Evolutionary conservation across 1,140 invertebrate species (phyloP), one percentile per base, ranked within the genome.

Genomic region (Microplitis demolitor): DNA sequence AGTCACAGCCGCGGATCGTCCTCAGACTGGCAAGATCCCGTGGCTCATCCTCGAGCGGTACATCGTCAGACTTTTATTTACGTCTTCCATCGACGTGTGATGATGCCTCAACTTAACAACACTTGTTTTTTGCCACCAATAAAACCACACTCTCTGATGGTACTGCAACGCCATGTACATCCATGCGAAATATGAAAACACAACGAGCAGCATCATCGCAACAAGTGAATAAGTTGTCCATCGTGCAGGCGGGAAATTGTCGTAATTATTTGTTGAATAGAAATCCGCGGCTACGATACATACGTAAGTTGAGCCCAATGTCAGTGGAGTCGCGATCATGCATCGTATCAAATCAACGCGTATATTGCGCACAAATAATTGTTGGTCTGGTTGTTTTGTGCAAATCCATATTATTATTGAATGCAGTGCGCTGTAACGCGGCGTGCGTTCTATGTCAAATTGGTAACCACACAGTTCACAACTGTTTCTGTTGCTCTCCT

Each of bases 121-220:
- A 69, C 82, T 89, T 37, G 86, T 85, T 54, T 86, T 86, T 74
- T 89, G 88, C 88, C 88, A 89, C 87, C 88, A 89, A 68, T 86
- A 85, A 73, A 87, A 89, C 88, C 88, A 89, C 63, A 87, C 79
- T 72, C 83, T 81, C 34, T 88, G 83, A 72, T 89, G 88, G 75
- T 88, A 84, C 37, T 87, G 80, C 8, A 88, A 79, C 0, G 85
- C 81, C 54, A 87, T 81, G 63, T 86, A 88, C 61, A 87, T 83
- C 88, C 88, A 89, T 14, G 88, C 71, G 39, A 88, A 85, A 72
- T 87, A 89, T 1, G 87, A 88, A 58, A 88, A 79, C 6, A 89
- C 77, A 75, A 89, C 80, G 2, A 88, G 78, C 11, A 76, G 78
- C 76, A 89, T 88, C 82, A 88, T 86, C 11, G 85, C 75, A 31